Evolutionary conservation across 2,888 invertebrate genomes (phyloP).

Genomic region (Ischnura elegans): DNA sequence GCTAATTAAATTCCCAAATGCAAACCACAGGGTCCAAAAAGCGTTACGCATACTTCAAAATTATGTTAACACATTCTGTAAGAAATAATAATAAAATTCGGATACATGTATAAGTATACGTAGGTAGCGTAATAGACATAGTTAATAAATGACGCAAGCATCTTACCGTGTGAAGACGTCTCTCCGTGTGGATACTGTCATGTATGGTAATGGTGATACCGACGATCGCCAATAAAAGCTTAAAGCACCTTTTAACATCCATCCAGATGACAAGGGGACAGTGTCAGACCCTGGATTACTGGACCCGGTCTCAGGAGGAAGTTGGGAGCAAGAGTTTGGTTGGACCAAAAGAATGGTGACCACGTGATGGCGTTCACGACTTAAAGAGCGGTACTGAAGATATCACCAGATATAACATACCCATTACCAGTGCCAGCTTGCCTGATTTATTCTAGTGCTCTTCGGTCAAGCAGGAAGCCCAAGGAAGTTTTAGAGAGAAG

Average conservation of each 20-base stretch:
- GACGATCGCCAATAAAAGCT: constrained; percentile 77
- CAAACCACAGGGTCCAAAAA: too few relatives aligned
- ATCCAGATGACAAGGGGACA: constrained; percentile 72
- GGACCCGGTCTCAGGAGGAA: not conserved
- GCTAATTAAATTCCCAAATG: too few relatives aligned
- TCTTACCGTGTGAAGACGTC: constrained; percentile 78
- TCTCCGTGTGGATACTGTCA: constrained; percentile 78
- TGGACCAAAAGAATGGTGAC: constrained; percentile 25
- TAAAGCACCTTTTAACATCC: constrained; percentile 76
- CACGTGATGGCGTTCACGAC: constrained; percentile 15
- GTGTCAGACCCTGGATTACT: constrained; percentile 32
- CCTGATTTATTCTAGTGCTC: not conserved
- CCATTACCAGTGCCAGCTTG: constrained; percentile 20
- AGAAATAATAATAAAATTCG: too few relatives aligned
- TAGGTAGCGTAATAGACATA: too few relatives aligned
- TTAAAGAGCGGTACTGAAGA: not conserved
- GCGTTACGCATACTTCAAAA: too few relatives aligned
- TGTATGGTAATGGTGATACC: constrained; percentile 79
- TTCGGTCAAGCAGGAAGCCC: not conserved
- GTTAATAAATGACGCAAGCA: too few relatives aligned
- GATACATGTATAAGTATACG: too few relatives aligned
- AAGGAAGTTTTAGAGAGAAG: too few relatives aligned
- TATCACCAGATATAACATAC: not conserved
- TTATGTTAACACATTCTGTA: too few relatives aligned
- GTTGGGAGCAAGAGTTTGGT: not conserved